Evolutionary conservation across 1,140 invertebrate genomes (phyloP).

Genomic region (Lepidurus couesii): DNA sequence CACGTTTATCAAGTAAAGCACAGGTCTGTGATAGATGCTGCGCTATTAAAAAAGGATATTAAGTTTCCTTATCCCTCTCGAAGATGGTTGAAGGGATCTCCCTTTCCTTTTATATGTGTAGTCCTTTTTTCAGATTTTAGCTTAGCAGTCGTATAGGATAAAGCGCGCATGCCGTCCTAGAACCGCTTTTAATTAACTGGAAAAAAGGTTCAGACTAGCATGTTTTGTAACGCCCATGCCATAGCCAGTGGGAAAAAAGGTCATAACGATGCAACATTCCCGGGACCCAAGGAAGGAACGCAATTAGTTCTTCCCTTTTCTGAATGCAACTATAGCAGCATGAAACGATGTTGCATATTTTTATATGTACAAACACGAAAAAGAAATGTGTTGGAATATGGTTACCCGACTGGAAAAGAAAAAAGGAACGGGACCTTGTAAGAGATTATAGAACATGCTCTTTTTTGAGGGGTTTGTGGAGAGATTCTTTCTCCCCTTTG

Average conservation of each 20-base stretch:
- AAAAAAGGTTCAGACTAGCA: slow-evolving; percentile 19
- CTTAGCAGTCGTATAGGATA: background rate
- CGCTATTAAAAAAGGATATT: background rate
- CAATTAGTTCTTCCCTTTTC: slow-evolving; percentile 22
- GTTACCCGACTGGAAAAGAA: background rate
- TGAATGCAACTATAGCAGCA: slow-evolving; percentile 13
- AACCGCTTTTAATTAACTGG: slow-evolving; percentile 22
- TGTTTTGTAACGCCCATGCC: slow-evolving; percentile 2
- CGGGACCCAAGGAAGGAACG: slow-evolving; percentile 13
- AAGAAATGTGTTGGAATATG: background rate
- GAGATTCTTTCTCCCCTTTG: background rate
- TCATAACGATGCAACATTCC: slow-evolving; percentile 19
- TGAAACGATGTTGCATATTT: slow-evolving; percentile 11
- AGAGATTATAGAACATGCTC: background rate
- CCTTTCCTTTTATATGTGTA: background rate
- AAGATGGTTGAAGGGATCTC: background rate
- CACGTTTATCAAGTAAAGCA: background rate
- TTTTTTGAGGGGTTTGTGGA: background rate
- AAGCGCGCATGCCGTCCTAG: slow-evolving; percentile 12
- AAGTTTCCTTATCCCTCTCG: background rate
- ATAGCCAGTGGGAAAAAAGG: slow-evolving; percentile 18
- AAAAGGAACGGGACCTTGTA: background rate
- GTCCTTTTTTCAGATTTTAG: background rate
- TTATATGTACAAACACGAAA: slow-evolving; percentile 5
- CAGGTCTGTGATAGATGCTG: background rate